phyloP scores from a whole-genome alignment of 1,140 invertebrate genomes.

The Asbolus verrucosus region DNA sequence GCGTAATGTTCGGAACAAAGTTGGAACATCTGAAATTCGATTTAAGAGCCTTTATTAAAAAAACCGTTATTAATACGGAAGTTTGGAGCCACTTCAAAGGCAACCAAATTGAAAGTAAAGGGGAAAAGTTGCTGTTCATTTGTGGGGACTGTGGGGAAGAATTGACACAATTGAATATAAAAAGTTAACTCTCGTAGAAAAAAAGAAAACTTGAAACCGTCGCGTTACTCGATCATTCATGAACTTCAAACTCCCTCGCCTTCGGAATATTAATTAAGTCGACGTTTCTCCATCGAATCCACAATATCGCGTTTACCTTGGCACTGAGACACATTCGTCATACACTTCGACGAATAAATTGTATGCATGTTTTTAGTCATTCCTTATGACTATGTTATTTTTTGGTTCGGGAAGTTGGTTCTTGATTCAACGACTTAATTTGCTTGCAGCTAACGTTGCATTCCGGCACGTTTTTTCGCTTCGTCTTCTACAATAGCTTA shows the following conservation, averaged over 20 bases:
- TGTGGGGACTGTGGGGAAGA: too few species aligned
- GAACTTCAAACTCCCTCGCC: background rate
- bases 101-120: constrained; percentile 21
- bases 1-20: background rate
- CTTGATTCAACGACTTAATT: background rate
- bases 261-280: background rate
- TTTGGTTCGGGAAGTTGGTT: background rate
- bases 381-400: background rate
- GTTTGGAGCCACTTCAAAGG: constrained; percentile 30
- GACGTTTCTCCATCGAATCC: background rate
- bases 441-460: constrained; percentile 14
- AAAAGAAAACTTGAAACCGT: background rate
- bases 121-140: constrained; percentile 4
- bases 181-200: constrained; percentile 18
- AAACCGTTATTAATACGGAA: constrained; percentile 29
- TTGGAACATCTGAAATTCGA: constrained; percentile 7
- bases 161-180: constrained; percentile 25
- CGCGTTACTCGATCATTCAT: constrained; percentile 4
- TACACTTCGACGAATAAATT: constrained; percentile 1
- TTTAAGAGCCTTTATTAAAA: constrained; percentile 18
- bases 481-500: constrained; percentile 17
- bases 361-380: background rate
- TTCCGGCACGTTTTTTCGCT: constrained; percentile 34
- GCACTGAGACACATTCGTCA: constrained; percentile 14
- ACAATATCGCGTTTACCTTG: background rate